Conservation (phyloP, 1,140 invertebrate species). For the Archegozetes longisetosus region DNA sequence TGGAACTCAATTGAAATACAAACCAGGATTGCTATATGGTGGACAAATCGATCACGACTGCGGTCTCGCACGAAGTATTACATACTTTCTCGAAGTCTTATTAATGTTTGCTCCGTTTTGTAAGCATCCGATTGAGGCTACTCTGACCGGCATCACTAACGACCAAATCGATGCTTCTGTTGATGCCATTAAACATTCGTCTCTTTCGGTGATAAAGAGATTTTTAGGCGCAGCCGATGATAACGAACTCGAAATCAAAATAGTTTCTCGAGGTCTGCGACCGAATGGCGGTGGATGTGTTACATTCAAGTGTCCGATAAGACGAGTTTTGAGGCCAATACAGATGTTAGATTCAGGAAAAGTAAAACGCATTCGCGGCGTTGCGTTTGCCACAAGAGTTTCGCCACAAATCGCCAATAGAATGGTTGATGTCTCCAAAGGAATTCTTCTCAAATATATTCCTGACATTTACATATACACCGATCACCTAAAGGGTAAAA, state of each 20-base stretch:
- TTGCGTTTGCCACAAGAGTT: slow-evolving; percentile 68
- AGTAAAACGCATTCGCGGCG: slow-evolving; percentile 80
- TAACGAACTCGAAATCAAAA: slow-evolving; percentile 51
- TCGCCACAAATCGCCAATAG: slow-evolving; percentile 79
- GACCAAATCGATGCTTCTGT: slow-evolving; percentile 44
- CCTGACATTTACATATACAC: slow-evolving; percentile 90
- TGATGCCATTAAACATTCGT: slow-evolving; percentile 62
- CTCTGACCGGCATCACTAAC: slow-evolving; percentile 75
- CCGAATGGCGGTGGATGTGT: slow-evolving; percentile 84
- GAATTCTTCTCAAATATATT: slow-evolving; percentile 71
- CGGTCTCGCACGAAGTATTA: slow-evolving; percentile 56
- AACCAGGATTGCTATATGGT: slow-evolving; percentile 73
- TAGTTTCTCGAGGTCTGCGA: slow-evolving; percentile 60
- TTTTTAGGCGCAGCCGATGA: slow-evolving; percentile 5
- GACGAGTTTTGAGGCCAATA: slow-evolving; percentile 44
- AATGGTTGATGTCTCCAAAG: slow-evolving; percentile 81
- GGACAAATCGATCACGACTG: slow-evolving; percentile 77
- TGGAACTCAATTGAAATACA: slow-evolving; percentile 67
- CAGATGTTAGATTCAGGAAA: slow-evolving; percentile 59
- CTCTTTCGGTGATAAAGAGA: slow-evolving; percentile 58
- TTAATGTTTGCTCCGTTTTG: slow-evolving; percentile 84
- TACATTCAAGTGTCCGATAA: slow-evolving; percentile 66
- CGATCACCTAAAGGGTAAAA: slow-evolving; percentile 68
- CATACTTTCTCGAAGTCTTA: slow-evolving; percentile 81
- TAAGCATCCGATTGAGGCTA: slow-evolving; percentile 66